Percentiles rank a stretch among this genome's conserved stretches.
These are phyloP conservation scores for Takifugu bimaculatus DNA, from an alignment of 2,113 vertebrate genomes.

Conservation along the genomic window DNA sequence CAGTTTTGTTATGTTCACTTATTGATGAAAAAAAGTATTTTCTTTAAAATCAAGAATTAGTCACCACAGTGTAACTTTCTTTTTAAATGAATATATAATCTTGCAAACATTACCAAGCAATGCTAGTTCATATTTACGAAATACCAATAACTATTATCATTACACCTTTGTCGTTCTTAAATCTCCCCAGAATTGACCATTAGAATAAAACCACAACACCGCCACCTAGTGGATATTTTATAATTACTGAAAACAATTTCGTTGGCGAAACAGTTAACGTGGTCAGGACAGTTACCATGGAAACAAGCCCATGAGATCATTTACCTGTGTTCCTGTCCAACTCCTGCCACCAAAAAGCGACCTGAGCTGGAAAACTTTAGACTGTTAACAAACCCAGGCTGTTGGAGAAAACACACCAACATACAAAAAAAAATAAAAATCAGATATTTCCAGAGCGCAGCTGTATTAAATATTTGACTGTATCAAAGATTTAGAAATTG, in stretches of 20 bases:
- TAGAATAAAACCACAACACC: slow-evolving; percentile 10
- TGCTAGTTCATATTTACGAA: too few relatives aligned
- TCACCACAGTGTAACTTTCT: too few relatives aligned
- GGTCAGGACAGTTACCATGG: slow-evolving; percentile 32
- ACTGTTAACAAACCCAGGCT: slow-evolving; percentile 90
- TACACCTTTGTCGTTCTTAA: not conserved
- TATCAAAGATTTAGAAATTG: too few relatives aligned
- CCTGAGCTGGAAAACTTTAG: slow-evolving; percentile 89
- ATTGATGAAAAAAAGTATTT: too few relatives aligned
- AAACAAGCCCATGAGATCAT: slow-evolving; percentile 7
- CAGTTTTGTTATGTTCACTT: too few relatives aligned
- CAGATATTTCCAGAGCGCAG: not conserved
- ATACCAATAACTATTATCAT: not conserved
- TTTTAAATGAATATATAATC: too few relatives aligned
- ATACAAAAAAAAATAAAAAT: not conserved
- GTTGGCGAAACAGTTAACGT: not conserved
- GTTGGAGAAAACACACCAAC: slow-evolving; percentile 4
- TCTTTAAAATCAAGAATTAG: too few relatives aligned
- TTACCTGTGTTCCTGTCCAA: slow-evolving; percentile 96
- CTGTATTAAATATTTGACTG: not conserved
- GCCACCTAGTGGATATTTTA: slow-evolving; percentile 45
- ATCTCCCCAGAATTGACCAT: not conserved
- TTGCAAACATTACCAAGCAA: too few relatives aligned
- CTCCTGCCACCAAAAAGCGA: slow-evolving; percentile 88
- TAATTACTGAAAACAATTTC: not conserved